phyloP scores from a whole-genome alignment of 2,888 invertebrate genomes.

The Argyra leucocephala region DNA sequence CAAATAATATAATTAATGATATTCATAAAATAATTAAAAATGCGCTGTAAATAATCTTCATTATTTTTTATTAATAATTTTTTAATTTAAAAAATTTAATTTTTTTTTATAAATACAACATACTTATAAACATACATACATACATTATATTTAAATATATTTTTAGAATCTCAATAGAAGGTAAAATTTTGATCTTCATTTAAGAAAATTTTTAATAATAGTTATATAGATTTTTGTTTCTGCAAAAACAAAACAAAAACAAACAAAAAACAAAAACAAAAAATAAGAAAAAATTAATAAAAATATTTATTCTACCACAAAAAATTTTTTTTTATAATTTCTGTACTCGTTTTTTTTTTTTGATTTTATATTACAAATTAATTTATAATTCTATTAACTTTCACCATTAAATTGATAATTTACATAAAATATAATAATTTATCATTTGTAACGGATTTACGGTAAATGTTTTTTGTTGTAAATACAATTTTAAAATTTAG shows the following conservation, averaged over 20 bases:
- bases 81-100: background rate
- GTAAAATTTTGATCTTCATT: background rate
- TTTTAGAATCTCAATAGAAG: slow-evolving; percentile 4
- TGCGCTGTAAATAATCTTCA: no score
- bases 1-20: background rate
- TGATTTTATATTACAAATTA: no score
- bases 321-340: no score
- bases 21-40: background rate
- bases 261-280: background rate
- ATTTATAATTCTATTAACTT: no score
- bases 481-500: no score
- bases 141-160: background rate
- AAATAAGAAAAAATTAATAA: background rate
- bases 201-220: background rate
- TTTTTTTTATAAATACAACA: background rate
- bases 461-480: no score
- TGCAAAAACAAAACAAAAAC: background rate
- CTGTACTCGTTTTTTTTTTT: no score
- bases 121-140: background rate
- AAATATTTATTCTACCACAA: background rate
- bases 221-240: background rate
- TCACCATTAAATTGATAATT: no score
- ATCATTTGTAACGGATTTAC: no score
- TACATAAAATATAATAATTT: no score
- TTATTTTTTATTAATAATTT: background rate